Evolutionary conservation across 2,113 vertebrate genomes (phyloP).

Genomic region (Corythornis cristatus): DNA sequence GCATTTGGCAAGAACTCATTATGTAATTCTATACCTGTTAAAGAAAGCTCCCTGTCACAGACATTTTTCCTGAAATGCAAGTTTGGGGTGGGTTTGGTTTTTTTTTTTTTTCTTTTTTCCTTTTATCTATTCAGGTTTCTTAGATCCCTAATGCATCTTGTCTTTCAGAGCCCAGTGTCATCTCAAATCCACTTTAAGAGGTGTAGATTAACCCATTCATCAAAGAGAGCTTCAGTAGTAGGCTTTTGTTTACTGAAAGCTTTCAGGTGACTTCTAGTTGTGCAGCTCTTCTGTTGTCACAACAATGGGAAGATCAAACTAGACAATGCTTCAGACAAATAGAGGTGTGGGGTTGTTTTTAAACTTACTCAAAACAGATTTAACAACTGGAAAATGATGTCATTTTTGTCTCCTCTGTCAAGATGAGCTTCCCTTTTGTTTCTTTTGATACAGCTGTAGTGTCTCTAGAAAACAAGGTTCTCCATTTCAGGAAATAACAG

Average conservation of each 20-base stretch:
- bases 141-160: background rate
- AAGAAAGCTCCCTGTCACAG: background rate
- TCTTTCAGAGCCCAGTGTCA: background rate
- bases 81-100: too few species aligned
- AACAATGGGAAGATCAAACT: background rate
- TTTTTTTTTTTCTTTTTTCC: background rate
- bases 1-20: background rate
- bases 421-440: background rate
- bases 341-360: background rate
- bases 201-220: conserved; percentile 11
- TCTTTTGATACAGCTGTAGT: background rate
- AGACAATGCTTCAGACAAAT: conserved; percentile 5
- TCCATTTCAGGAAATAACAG: background rate
- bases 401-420: background rate
- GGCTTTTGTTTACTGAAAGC: conserved; percentile 29
- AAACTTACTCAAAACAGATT: background rate
- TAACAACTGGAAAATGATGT: background rate
- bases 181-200: conserved; percentile 11
- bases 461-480: background rate
- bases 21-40: background rate
- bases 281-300: conserved; percentile 21
- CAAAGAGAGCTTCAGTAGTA: conserved; percentile 2
- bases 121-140: background rate
- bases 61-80: background rate
- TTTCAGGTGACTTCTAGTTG: conserved; percentile 6